Evolutionary conservation across 1,140 invertebrate genomes (phyloP), one percentile per base, ranked within the genome.

Genomic region (Amyelois transitella): DNA sequence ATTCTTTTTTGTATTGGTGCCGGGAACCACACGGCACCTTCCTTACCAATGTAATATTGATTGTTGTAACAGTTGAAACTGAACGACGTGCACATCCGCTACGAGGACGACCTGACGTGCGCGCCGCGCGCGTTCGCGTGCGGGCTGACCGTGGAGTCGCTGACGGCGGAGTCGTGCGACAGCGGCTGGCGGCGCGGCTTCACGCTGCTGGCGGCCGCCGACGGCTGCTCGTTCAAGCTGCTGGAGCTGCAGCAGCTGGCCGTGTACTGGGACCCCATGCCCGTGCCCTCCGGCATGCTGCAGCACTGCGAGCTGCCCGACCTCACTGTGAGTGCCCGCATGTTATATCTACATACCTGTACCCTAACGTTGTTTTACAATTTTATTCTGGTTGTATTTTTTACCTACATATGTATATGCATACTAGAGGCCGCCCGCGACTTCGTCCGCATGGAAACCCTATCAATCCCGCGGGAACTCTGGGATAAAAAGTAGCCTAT

Each of bases 31-130:
- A n/a, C n/a, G n/a, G n/a, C n/a, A n/a, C n/a, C n/a, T n/a, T n/a
- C n/a, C n/a, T n/a, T 24, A 24, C 3, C 3, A 8, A 24, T 5
- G 22, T 5, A 24, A 18, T 43, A 17, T 44, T 44, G n/a, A 3
- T 44, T 18, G n/a, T 60, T 51, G 49, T 85, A 86, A 28, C 92
- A 99, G 90, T 88, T 99, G 0, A 95, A 95, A 79, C 94, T 99
- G 43, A 94, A 92, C 75, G 96, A 99, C 89, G 97, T 99, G 52
- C 98, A 99, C 81, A 92, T 99, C 51, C 92, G 98, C 18, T 99
- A 96, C 86, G 98, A 99, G 90, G 97, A 99, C 87, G 90, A 91
- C 18, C 90, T 94, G 57, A 96, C 91, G 62, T 89, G 94, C 61
- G 91, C 92, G 8, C 86, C 89, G 32, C 66, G 86, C 62, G 89